Conservation (phyloP, 92 coral and sea anemone genomes). For the Actinernus sp. region DNA sequence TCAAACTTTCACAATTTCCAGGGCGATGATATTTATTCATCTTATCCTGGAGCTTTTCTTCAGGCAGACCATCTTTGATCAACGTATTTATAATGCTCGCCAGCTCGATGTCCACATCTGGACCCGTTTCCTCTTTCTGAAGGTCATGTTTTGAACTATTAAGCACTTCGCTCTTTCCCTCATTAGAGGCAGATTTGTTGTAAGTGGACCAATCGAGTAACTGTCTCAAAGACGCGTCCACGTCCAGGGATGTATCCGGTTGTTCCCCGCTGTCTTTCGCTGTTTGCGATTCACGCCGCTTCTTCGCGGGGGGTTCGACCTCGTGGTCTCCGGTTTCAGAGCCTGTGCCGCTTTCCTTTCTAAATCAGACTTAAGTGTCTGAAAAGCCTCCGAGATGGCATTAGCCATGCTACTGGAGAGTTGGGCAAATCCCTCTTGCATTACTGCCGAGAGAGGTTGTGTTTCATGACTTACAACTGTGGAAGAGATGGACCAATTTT, state of each 20-base stretch:
- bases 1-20: conserved; percentile 40
- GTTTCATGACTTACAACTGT: no score
- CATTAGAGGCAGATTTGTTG: conserved; percentile 15
- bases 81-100: conserved; percentile 50
- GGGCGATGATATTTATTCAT: conserved; percentile 59
- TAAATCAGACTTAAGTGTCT: conserved; percentile 18
- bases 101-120: conserved; percentile 43
- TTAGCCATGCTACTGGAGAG: conserved; percentile 33
- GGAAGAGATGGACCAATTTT: conserved; percentile 12
- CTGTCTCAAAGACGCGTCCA: conserved; percentile 9
- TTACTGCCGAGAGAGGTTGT: not conserved
- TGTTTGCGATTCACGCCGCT: conserved; percentile 6
- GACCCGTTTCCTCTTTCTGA: conserved; percentile 42
- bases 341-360: not conserved
- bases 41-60: conserved; percentile 44
- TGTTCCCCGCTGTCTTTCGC: not conserved
- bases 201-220: no score
- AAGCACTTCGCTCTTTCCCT: conserved; percentile 39
- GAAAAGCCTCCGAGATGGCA: conserved; percentile 45
- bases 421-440: conserved; percentile 27
- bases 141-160: conserved; percentile 44
- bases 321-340: not conserved
- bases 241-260: conserved; percentile 5
- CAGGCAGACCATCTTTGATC: conserved; percentile 50
- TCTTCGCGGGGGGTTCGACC: conserved; percentile 37